A percentile compares a stretch with the other conserved stretches of the same genome.
phyloP scores from a whole-genome alignment of 2,888 invertebrate species.

The Elmis aenea region DNA sequence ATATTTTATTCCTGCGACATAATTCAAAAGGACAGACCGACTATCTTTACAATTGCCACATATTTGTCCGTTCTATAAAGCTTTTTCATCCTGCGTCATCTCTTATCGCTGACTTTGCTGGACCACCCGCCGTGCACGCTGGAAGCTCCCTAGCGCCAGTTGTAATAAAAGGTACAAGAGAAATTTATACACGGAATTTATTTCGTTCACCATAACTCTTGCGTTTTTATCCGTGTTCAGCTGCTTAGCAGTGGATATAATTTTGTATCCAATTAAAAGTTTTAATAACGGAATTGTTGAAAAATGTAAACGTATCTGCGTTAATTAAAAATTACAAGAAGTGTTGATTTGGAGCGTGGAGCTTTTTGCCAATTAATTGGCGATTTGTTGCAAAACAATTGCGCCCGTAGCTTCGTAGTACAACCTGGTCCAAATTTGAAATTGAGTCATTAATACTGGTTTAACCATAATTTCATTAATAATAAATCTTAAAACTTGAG shows the following conservation, averaged over 20 bases:
- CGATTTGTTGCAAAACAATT: too few species aligned
- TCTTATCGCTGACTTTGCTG: slow-evolving; percentile 29
- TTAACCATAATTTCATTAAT: too few species aligned
- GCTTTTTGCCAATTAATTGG: too few species aligned
- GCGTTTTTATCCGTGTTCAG: slow-evolving; percentile 7
- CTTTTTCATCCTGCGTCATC: slow-evolving; percentile 25
- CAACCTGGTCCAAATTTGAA: too few species aligned
- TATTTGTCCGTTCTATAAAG: slow-evolving; percentile 31
- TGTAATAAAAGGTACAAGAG: slow-evolving; percentile 14
- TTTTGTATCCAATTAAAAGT: slow-evolving; percentile 17
- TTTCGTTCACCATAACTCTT: slow-evolving; percentile 13
- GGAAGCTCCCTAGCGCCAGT: slow-evolving; percentile 6
- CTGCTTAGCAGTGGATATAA: slow-evolving; percentile 10
- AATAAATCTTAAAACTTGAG: too few species aligned
- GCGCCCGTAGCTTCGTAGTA: too few species aligned
- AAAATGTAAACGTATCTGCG: too few species aligned
- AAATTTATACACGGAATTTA: slow-evolving; percentile 14
- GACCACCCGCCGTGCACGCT: slow-evolving; percentile 22
- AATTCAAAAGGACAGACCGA: slow-evolving; percentile 25
- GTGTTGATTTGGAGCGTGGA: too few species aligned
- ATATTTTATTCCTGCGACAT: slow-evolving; percentile 18
- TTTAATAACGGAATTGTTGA: slow-evolving; percentile 8
- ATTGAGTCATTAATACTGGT: too few species aligned
- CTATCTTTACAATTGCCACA: slow-evolving; percentile 31
- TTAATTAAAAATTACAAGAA: too few species aligned